Base-by-base conservation (phyloP, 2,888 invertebrate genomes). In the Stenchaetothrips biformis region DNA sequence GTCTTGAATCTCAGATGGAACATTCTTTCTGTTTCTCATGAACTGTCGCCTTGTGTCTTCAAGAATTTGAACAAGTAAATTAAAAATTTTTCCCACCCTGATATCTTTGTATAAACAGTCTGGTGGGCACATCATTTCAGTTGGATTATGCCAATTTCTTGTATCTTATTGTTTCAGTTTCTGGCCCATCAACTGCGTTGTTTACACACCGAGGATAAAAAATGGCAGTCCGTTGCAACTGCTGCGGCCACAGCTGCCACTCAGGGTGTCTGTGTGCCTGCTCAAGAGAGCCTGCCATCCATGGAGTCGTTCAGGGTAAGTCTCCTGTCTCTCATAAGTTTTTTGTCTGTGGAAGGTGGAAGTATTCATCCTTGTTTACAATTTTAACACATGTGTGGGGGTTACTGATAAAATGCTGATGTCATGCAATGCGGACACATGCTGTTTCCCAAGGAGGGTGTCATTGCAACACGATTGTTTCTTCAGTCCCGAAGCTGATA, bases 141-240 rank as follows among this genome's bases (percentile, higher is more conserved):
- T 53, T 8, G 4, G 7, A 11, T 53, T 11, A 53, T 53, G 8
- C 53, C 18, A 13, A 53, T 53, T 8, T 4, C 13, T 13, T 53
- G 11, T 53, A 53, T 18, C 13, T 18, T 53, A 4, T 18, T 53
- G 53, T 25, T 9, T 7, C 67, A 74, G 67, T 25, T 74, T 74
- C 9, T 74, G 25, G 4, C 67, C 59, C 59, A 59, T 74, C 67
- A 74, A 21, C 25, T 74, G 11, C 67, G 67, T 74, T 74, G 67
- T 25, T 25, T 74, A 21, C 67, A 74, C 25, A 25, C 67, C 9
- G 67, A 74, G 25, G 67, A 25, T 7, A 25, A 25, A 74, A 74
- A 74, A 74, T 74, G 67, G 67, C 67, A 74, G 25, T 74, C 67
- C 25, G 67, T 74, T 9, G 67, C 67, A 74, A 21, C 67, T 74